These are phyloP conservation scores for Anthonomus grandis DNA, from an alignment of 1,140 invertebrate species.

Conservation along the genomic window DNA sequence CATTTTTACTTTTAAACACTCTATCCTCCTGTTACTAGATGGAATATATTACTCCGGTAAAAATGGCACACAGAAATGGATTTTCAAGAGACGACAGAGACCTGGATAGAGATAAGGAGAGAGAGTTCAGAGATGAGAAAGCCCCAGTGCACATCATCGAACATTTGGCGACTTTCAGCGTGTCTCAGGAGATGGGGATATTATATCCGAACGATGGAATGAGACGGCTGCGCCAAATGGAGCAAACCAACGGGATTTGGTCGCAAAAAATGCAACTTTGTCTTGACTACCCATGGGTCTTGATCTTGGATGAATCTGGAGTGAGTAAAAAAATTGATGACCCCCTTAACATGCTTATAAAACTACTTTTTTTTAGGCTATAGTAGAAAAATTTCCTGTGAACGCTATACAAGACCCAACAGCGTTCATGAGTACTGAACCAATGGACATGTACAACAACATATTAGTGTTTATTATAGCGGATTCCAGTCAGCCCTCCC, in stretches of 20 bases:
- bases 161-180: constrained; percentile 96
- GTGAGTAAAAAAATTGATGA: constrained; percentile 54
- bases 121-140: constrained; percentile 52
- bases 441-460: constrained; percentile 97
- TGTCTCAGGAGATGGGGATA: constrained; percentile 83
- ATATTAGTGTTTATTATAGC: constrained; percentile 95
- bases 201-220: constrained; percentile 93
- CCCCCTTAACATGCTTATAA: neutral
- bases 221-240: constrained; percentile 88
- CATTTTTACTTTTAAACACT: neutral
- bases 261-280: constrained; percentile 96
- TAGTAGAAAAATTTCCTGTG: constrained; percentile 94
- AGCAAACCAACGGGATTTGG: constrained; percentile 98
- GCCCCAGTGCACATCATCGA: constrained; percentile 86
- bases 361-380: constrained; percentile 62
- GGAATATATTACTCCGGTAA: neutral
- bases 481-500: constrained; percentile 47
- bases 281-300: constrained; percentile 82
- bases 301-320: constrained; percentile 95
- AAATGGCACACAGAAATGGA: constrained; percentile 32
- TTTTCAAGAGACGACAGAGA: constrained; percentile 28
- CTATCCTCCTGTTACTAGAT: neutral
- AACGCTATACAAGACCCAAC: constrained; percentile 91
- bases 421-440: constrained; percentile 93
- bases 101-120: constrained; percentile 26